These are phyloP conservation scores for Pycnonotus jocosus DNA, from an alignment of 2,113 vertebrate genomes.

Conservation along the genomic window DNA sequence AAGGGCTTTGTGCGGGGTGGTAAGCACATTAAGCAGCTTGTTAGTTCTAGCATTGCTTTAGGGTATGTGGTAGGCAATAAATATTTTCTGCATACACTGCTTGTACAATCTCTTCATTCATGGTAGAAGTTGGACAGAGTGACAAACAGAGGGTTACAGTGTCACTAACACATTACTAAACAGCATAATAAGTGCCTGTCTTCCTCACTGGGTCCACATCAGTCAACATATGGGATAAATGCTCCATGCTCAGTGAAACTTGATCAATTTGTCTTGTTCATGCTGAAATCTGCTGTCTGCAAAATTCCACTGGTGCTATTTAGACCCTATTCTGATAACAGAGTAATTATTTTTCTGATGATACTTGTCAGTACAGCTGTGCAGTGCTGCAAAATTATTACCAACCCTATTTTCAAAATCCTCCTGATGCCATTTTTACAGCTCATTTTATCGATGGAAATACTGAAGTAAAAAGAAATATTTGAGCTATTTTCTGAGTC, in stretches of 20 bases:
- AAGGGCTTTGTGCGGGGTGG: background rate
- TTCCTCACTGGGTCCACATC: background rate
- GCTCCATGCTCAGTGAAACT: background rate
- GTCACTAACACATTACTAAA: background rate
- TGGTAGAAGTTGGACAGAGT: background rate
- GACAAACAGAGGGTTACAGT: background rate
- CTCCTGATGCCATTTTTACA: constrained; percentile 3
- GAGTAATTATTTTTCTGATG: constrained; percentile 2
- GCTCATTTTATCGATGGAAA: background rate
- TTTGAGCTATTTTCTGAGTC: background rate
- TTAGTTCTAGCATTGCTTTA: background rate
- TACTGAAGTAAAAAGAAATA: background rate
- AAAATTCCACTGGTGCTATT: background rate
- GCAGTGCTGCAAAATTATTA: background rate
- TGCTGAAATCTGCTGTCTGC: background rate
- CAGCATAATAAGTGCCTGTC: background rate
- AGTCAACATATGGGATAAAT: accelerated
- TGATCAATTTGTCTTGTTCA: background rate
- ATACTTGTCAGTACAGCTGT: constrained; percentile 22
- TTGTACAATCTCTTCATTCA: background rate
- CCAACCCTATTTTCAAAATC: constrained; percentile 2
- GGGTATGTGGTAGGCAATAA: background rate
- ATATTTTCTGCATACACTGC: background rate
- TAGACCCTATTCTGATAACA: background rate
- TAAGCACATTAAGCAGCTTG: background rate